Evolutionary conservation across 2,888 invertebrate genomes (phyloP).

Genomic region (Dicranocentrus wangi): DNA sequence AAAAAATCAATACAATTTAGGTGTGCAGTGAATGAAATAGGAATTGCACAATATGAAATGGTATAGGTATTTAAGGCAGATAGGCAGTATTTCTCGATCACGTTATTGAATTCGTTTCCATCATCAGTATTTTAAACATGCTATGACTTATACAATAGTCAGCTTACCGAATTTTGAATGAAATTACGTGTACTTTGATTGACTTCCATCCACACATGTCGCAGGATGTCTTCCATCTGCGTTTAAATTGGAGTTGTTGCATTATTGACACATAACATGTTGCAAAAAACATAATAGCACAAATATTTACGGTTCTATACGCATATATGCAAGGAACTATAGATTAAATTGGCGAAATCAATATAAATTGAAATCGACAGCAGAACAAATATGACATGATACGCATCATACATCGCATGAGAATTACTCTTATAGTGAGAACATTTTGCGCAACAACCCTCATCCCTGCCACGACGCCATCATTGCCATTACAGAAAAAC

Average conservation of each 20-base stretch:
- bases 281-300: neutral
- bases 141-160: no score
- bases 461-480: no score
- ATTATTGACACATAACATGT: neutral
- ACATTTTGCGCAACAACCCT: no score
- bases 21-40: no score
- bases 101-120: no score
- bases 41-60: no score
- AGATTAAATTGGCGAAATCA: neutral
- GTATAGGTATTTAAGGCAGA: no score
- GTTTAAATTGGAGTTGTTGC: neutral
- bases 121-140: no score
- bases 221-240: conserved; percentile 74
- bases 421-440: no score
- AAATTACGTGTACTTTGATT: conserved; percentile 75
- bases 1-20: no score
- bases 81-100: no score
- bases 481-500: no score
- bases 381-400: neutral
- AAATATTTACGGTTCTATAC: neutral
- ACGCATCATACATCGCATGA: neutral
- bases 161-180: conserved; percentile 74
- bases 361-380: neutral
- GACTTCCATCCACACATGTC: conserved; percentile 74
- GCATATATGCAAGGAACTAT: neutral